These are phyloP conservation scores for Platycercus adscitus DNA, from an alignment of 2,113 vertebrate genomes.

Conservation along the genomic window DNA sequence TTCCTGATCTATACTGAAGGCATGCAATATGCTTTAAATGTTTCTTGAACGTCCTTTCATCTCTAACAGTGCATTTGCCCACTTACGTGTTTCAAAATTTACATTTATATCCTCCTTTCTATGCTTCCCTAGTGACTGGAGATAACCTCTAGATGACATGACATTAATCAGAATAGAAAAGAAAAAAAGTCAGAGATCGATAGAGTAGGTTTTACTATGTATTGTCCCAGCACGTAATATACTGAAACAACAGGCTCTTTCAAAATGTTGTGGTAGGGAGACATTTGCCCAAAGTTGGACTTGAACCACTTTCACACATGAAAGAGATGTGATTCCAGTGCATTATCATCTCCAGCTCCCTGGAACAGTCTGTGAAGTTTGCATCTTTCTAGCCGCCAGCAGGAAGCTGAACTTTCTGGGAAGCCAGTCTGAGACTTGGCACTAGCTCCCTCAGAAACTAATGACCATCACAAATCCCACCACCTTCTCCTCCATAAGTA, in stretches of 20 bases:
- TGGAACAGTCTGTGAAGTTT: background rate
- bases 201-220: background rate
- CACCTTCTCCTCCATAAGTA: background rate
- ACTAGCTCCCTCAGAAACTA: background rate
- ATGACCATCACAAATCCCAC: background rate
- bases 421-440: background rate
- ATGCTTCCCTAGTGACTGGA: background rate
- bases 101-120: background rate
- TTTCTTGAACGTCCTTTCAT: background rate
- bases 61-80: background rate
- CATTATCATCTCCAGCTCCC: background rate
- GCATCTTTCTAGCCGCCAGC: background rate
- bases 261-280: background rate
- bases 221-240: background rate
- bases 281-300: background rate
- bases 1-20: background rate
- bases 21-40: background rate
- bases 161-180: background rate
- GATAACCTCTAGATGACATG: background rate
- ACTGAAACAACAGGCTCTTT: background rate
- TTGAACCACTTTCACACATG: background rate
- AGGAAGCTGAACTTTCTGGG: background rate
- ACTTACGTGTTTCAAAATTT: background rate
- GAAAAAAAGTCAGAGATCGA: accelerated
- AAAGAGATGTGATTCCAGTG: background rate